phyloP scores from a whole-genome alignment of 2,113 vertebrate genomes.

The Coregonus clupeaformis region DNA sequence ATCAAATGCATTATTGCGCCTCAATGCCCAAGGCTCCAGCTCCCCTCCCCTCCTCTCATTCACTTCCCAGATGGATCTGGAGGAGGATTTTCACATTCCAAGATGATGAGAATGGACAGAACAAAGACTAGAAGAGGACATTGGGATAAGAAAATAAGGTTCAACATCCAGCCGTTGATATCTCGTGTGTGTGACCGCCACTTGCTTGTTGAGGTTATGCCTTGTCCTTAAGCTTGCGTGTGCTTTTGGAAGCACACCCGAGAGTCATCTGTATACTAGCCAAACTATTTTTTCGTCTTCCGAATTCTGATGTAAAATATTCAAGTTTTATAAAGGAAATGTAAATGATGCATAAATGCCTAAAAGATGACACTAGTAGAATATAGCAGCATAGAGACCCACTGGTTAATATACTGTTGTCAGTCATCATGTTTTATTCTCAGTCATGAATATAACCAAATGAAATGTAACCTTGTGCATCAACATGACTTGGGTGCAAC shows the following conservation, averaged over 20 bases:
- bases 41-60: conserved; percentile 22
- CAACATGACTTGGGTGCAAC: conserved; percentile 23
- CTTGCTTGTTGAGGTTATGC: background rate
- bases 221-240: too few relatives aligned
- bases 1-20: conserved; percentile 68
- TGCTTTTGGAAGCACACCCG: too few relatives aligned
- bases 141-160: background rate
- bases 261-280: too few relatives aligned
- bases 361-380: too few relatives aligned
- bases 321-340: too few relatives aligned
- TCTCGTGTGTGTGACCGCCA: background rate
- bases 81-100: conserved; percentile 38
- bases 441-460: background rate
- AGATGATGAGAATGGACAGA: conserved; percentile 41
- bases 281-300: background rate
- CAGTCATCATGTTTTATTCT: background rate
- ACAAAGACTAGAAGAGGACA: conserved; percentile 14
- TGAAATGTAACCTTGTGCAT: background rate
- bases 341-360: too few relatives aligned
- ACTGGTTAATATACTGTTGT: too few relatives aligned
- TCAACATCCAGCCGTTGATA: background rate
- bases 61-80: conserved; percentile 11
- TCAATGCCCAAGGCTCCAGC: conserved; percentile 53
- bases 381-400: too few relatives aligned
- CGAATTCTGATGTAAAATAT: too few relatives aligned